Base-by-base conservation (phyloP, 2,797 vertebrate species). In the Paramormyrops hopkinsi region DNA sequence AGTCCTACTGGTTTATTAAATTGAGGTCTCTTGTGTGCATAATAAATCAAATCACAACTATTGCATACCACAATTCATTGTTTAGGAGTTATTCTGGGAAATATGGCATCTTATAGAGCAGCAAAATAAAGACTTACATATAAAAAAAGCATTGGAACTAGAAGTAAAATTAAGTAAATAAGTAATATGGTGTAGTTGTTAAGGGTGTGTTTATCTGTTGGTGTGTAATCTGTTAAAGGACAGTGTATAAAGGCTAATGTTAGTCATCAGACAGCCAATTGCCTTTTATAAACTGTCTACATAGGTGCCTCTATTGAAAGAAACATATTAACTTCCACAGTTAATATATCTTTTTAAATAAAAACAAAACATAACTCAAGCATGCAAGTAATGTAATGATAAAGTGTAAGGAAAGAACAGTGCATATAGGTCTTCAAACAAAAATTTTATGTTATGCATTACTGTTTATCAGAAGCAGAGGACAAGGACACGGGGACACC, bases 261-360 rank as follows among this genome's bases (percentile, higher is more conserved):
- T 88, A 89, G 88, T 88, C 91, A 91, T 86, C 56, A 51, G 19
- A 29, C 65, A 89, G 46, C 33, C 25, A 48, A 84, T 37, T 33
- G 19, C 53, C 90, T 87, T 73, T 76, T 69, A 5, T 86, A 5
- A 88, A 22, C 11, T 82, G 2, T 51, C 56, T 88, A 82, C 69
- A 73, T 85, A 87, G 92, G 94, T 88, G 93, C 93, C 94, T 93
- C 92, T 94, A 94, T 94, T 94, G 93, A 95, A 96, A 92, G 93
- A 94, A 94, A 90, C 89, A 93, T 95, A 95, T 95, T 94, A 95
- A 94, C 93, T 90, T 73, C 84, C 84, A 29, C 88, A 94, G 91
- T 94, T 94, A 94, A 95, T 92, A 86, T 69, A 91, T 92, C 91
- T 92, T 89, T 89, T 87, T 79, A n/a, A 89, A 90, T 93, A 92